A percentile compares a stretch with the other conserved stretches of the same genome.
These are phyloP conservation scores for Atta colombica DNA, from an alignment of 1,140 invertebrate species.

Conservation along the genomic window DNA sequence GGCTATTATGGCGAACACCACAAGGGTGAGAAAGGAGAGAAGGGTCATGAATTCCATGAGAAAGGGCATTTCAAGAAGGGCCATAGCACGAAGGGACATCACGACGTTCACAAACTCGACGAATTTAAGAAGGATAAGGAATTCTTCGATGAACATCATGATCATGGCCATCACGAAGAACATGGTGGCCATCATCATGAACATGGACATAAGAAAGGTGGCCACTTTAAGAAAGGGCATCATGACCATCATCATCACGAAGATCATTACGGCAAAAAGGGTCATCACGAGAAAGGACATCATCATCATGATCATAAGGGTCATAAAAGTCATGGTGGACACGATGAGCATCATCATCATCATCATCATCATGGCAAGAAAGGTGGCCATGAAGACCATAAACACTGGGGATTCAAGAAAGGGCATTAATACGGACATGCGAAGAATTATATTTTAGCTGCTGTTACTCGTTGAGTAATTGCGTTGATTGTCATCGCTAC, in stretches of 20 bases:
- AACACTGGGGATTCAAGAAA: slow-evolving; percentile 77
- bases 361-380: slow-evolving; percentile 80
- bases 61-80: slow-evolving; percentile 90
- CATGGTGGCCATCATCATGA: slow-evolving; percentile 92
- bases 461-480: slow-evolving; percentile 16
- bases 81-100: slow-evolving; percentile 89
- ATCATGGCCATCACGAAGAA: slow-evolving; percentile 92
- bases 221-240: slow-evolving; percentile 84
- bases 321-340: slow-evolving; percentile 76
- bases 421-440: slow-evolving; percentile 65
- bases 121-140: slow-evolving; percentile 91
- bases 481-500: not conserved
- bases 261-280: slow-evolving; percentile 88
- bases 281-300: slow-evolving; percentile 81
- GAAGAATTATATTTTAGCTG: not conserved
- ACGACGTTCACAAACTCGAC: slow-evolving; percentile 90
- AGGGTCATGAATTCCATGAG: slow-evolving; percentile 89
- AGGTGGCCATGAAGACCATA: slow-evolving; percentile 79
- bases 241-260: slow-evolving; percentile 90
- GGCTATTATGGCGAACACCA: slow-evolving; percentile 89
- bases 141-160: slow-evolving; percentile 93
- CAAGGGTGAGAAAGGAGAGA: slow-evolving; percentile 88
- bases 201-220: slow-evolving; percentile 90
- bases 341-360: slow-evolving; percentile 80
- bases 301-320: slow-evolving; percentile 76